phyloP scores from a whole-genome alignment of 2,888 invertebrate genomes.

The Bhutanitis thaidina region DNA sequence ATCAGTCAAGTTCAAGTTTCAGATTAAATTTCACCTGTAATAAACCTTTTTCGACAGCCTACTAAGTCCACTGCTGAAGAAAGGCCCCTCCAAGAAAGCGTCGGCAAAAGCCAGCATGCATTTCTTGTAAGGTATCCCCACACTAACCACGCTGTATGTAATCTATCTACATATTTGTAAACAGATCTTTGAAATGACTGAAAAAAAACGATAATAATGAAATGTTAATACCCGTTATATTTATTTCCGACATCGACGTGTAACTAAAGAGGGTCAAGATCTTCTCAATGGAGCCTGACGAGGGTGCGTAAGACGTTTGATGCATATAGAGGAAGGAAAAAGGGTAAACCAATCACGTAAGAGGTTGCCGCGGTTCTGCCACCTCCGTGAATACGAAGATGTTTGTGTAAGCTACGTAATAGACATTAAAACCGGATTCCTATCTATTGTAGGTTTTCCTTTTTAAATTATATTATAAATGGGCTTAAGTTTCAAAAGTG shows the following conservation, averaged over 20 bases:
- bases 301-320: conserved; percentile 18
- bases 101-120: too few relatives aligned
- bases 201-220: conserved; percentile 4
- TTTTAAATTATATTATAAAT: too few relatives aligned
- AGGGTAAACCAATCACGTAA: conserved; percentile 17
- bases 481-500: too few relatives aligned
- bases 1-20: too few relatives aligned
- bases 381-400: conserved; percentile 12
- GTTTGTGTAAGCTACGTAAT: not conserved
- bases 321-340: conserved; percentile 17
- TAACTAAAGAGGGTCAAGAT: conserved; percentile 20
- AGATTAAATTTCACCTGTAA: too few relatives aligned
- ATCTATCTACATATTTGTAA: not conserved
- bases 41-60: too few relatives aligned
- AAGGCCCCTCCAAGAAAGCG: too few relatives aligned
- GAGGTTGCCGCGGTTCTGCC: not conserved
- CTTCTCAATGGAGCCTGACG: conserved; percentile 13
- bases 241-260: conserved; percentile 20
- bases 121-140: too few relatives aligned
- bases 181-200: not conserved
- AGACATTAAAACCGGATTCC: too few relatives aligned
- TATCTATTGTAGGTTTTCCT: too few relatives aligned
- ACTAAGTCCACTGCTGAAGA: too few relatives aligned
- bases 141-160: too few relatives aligned
- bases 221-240: conserved; percentile 18